Conservation (phyloP, 2,797 vertebrate species). For the Rhynchonycteris naso region DNA sequence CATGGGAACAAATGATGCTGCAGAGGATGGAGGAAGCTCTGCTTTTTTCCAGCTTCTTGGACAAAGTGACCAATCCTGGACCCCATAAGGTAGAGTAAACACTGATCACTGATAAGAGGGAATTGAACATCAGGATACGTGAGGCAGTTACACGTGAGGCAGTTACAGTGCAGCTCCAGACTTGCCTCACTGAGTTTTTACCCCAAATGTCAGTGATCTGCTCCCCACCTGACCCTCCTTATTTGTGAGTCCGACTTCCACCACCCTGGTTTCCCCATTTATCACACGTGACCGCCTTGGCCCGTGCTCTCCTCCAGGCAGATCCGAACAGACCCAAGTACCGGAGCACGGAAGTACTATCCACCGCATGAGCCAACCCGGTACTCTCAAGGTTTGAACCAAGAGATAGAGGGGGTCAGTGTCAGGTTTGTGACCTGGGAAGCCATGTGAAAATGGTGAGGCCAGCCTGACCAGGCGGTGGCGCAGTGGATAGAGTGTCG, state of each 20-base stretch:
- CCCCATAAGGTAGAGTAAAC: no score
- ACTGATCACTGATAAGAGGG: neutral
- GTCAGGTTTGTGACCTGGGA: neutral
- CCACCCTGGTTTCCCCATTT: neutral
- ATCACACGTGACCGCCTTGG: neutral
- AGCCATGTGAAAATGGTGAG: neutral
- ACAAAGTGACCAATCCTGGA: neutral
- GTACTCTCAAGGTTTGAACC: neutral
- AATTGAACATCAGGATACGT: neutral
- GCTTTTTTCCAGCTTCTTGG: neutral
- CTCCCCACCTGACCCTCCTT: neutral
- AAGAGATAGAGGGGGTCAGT: neutral
- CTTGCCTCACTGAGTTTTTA: neutral
- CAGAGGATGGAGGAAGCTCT: slow-evolving; percentile 55
- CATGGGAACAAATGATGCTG: neutral
- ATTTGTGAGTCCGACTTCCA: neutral
- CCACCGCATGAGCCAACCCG: neutral
- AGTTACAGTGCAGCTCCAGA: neutral
- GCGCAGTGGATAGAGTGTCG: no score
- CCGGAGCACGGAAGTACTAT: neutral
- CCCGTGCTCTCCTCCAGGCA: neutral
- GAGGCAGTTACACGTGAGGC: neutral
- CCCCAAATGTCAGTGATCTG: neutral
- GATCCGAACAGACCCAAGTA: neutral
- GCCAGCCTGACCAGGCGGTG: no score